These are phyloP conservation scores for Isoperla grammatica DNA, from an alignment of 2,888 invertebrate genomes.

Conservation along the genomic window DNA sequence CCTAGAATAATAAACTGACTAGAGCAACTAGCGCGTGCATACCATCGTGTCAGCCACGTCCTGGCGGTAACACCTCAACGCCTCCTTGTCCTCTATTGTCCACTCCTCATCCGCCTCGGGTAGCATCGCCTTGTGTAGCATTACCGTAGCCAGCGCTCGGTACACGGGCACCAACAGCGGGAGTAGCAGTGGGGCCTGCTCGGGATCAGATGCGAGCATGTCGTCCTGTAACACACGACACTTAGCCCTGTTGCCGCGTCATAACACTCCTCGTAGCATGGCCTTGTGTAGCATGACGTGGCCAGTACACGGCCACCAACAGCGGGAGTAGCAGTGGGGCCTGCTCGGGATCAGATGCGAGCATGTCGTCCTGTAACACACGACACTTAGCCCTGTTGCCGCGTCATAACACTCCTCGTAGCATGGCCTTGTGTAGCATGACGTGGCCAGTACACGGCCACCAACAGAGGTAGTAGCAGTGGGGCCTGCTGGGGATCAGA, in stretches of 20 bases:
- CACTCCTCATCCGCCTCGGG: constrained; percentile 59
- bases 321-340: constrained; percentile 42
- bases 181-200: constrained; percentile 37
- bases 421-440: constrained; percentile 72
- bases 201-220: constrained; percentile 31
- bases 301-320: constrained; percentile 72
- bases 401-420: constrained; percentile 62
- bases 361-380: constrained; percentile 33
- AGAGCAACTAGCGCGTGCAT: constrained; percentile 30
- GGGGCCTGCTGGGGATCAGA: constrained; percentile 31
- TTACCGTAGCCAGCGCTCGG: constrained; percentile 65
- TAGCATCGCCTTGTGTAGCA: constrained; percentile 74
- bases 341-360: constrained; percentile 31
- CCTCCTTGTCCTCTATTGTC: constrained; percentile 75
- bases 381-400: too few species aligned
- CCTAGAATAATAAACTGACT: too few species aligned
- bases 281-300: constrained; percentile 73
- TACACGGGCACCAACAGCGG: constrained; percentile 69
- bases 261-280: constrained; percentile 63
- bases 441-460: constrained; percentile 72
- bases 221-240: constrained; percentile 32
- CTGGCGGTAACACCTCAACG: constrained; percentile 80
- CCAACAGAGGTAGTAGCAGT: constrained; percentile 50
- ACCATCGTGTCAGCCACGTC: constrained; percentile 81
- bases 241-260: too few species aligned